Evolutionary conservation across 1,140 invertebrate species (phyloP).

Genomic region (Caenorhabditis tropicalis): DNA sequence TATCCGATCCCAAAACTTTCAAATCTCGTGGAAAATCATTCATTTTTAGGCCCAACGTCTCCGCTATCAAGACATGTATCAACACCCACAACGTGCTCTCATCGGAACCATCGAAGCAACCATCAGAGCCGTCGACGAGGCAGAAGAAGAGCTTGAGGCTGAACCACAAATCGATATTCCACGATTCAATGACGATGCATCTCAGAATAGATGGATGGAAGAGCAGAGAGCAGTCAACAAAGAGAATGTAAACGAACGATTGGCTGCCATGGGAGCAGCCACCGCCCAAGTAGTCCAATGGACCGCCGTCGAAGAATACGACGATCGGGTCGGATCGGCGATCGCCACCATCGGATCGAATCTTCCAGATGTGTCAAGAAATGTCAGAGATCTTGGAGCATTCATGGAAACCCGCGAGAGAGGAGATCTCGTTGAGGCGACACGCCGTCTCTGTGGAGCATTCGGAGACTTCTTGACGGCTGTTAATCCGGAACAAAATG

Average conservation of each 20-base stretch:
- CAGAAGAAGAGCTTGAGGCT: slow-evolving; percentile 77
- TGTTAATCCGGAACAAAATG: slow-evolving; percentile 84
- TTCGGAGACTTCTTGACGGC: slow-evolving; percentile 93
- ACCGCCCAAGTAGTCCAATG: slow-evolving; percentile 96
- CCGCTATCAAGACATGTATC: slow-evolving; percentile 82
- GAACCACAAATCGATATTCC: slow-evolving; percentile 70
- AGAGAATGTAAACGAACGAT: slow-evolving; percentile 91
- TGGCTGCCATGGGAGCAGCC: slow-evolving; percentile 98
- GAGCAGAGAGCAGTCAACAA: slow-evolving; percentile 90
- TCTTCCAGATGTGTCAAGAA: slow-evolving; percentile 92
- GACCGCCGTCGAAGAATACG: slow-evolving; percentile 80
- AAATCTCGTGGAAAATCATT: no score
- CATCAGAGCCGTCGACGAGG: slow-evolving; percentile 83
- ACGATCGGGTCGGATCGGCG: slow-evolving; percentile 93
- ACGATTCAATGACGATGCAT: slow-evolving; percentile 59
- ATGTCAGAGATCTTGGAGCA: slow-evolving; percentile 91
- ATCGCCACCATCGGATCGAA: slow-evolving; percentile 96
- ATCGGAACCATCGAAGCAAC: slow-evolving; percentile 86
- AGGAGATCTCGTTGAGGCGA: slow-evolving; percentile 87
- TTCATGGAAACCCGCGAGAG: slow-evolving; percentile 83
- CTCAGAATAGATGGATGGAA: slow-evolving; percentile 60
- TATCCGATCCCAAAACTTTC: no score
- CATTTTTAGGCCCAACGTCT: slow-evolving; percentile 80
- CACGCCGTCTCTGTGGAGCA: slow-evolving; percentile 86
- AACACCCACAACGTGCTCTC: slow-evolving; percentile 88